A percentile compares a stretch with the other conserved stretches of the same genome.
phyloP scores from a whole-genome alignment of 2,113 vertebrate species.

The Meleagris gallopavo region DNA sequence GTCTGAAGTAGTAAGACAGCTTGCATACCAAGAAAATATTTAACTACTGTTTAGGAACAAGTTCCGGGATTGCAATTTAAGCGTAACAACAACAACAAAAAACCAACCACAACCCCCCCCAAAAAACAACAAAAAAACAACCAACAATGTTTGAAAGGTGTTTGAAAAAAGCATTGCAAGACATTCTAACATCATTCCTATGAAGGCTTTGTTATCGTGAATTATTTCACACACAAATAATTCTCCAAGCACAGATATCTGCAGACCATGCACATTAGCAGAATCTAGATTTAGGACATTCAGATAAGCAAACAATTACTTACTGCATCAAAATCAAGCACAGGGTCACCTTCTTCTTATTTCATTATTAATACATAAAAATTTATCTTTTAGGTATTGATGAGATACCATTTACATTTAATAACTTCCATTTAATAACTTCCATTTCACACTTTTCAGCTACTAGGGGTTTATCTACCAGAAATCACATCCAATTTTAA shows the following conservation, averaged over 20 bases:
- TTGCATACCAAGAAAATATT: constrained; percentile 11
- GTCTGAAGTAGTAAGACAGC: neutral
- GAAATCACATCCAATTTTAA: neutral
- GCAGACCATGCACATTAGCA: neutral
- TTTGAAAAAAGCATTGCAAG: neutral
- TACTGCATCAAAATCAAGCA: neutral
- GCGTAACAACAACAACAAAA: neutral
- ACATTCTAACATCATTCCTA: neutral
- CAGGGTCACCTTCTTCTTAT: neutral
- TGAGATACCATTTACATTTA: neutral
- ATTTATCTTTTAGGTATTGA: neutral
- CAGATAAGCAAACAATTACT: neutral
- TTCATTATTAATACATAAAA: neutral
- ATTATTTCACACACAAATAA: neutral
- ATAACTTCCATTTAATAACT: neutral
- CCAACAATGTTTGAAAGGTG: neutral
- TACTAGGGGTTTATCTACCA: neutral
- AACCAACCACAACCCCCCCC: too few species aligned
- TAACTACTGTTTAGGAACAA: neutral
- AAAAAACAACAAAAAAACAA: too few species aligned
- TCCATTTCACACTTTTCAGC: neutral
- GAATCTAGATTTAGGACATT: neutral
- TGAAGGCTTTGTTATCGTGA: neutral
- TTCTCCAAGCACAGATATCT: neutral
- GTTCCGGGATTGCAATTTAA: neutral